Evolutionary conservation across 2,888 invertebrate species (phyloP).

Genomic region (Cryptocephalus primarius): DNA sequence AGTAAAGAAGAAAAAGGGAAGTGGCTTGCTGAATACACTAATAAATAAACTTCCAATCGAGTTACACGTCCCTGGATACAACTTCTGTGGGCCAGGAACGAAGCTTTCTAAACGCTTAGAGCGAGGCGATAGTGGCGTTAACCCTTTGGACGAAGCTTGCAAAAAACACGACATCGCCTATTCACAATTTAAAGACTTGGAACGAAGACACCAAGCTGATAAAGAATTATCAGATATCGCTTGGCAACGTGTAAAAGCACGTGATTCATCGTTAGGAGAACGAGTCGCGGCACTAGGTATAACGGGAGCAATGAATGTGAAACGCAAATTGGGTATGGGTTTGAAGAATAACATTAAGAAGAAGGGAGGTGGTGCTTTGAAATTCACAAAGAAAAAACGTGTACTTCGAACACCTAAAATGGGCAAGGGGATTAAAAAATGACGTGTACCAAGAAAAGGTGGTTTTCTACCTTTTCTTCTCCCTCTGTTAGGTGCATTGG

Average conservation of each 20-base stretch:
- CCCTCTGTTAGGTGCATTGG: constrained; percentile 26
- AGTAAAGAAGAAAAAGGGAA: no score
- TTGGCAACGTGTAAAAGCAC: constrained; percentile 14
- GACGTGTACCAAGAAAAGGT: not conserved
- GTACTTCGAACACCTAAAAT: not conserved
- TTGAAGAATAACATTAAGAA: constrained; percentile 1
- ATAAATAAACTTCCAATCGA: no score
- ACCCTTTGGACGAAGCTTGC: constrained; percentile 2
- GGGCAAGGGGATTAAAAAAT: constrained; percentile 1
- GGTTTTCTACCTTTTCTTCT: constrained; percentile 24
- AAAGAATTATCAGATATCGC: constrained; percentile 22
- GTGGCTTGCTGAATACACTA: no score
- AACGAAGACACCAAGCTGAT: constrained; percentile 16
- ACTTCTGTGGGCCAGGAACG: no score
- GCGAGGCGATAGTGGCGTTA: constrained; percentile 1
- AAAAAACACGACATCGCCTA: constrained; percentile 2
- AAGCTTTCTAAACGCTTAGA: not conserved
- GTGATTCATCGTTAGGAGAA: constrained; percentile 18
- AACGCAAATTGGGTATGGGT: constrained; percentile 20
- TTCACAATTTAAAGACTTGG: no score
- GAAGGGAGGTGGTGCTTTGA: constrained; percentile 6
- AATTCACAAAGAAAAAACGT: no score
- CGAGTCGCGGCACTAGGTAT: constrained; percentile 17
- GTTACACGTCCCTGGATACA: no score
- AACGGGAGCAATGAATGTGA: constrained; percentile 19